Base-by-base conservation (phyloP, 2,888 invertebrate species). In the Volucella zonaria region DNA sequence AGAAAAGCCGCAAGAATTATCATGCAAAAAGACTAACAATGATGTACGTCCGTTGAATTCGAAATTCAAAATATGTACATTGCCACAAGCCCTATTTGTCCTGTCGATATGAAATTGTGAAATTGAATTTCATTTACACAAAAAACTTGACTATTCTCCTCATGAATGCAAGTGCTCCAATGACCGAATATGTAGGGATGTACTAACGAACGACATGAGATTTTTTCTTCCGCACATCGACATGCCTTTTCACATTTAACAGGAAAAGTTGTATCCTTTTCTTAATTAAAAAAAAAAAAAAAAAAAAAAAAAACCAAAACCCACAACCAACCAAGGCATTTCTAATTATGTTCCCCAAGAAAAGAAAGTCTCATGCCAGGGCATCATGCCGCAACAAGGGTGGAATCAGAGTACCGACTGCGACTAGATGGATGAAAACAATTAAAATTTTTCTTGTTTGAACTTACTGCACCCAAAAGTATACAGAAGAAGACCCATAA, bases 401-500 rank as follows among this genome's bases (percentile, higher is more conserved):
- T 14, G 31, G 14, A 43, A 64, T 42, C 52, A 43, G 12, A 56
- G 23, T 11, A 31, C 59, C 61, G 10, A 18, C 8, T 23, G 45
- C 1, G 18, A 51, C 9, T 52, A 23, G 15, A 67, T 18, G 31
- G 45, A 52, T 31, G 51, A 31, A 76, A 73, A 67, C 38, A 42
- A 73, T 62, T 67, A 51, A 58, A 62, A 62, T 49, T n/a, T 43
- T 12, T 45, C 8, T 51, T 68, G 49, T 40, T 56, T 51, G 0
- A 62, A 85, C 85, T 85, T 85, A 85, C 85, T 62, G 76, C 71
- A 68, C 62, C 68, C 43, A 85, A 77, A 31, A 81, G 73, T 71
- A 81, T 80, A 68, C 71, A 85, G 56, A 80, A 58, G 61, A 85
- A 64, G 47, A 81, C 67, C 64, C 80, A 85, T 11, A 81, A 64